Evolutionary conservation across 2,797 vertebrate genomes (phyloP).

Genomic region (Enoplosus armatus): DNA sequence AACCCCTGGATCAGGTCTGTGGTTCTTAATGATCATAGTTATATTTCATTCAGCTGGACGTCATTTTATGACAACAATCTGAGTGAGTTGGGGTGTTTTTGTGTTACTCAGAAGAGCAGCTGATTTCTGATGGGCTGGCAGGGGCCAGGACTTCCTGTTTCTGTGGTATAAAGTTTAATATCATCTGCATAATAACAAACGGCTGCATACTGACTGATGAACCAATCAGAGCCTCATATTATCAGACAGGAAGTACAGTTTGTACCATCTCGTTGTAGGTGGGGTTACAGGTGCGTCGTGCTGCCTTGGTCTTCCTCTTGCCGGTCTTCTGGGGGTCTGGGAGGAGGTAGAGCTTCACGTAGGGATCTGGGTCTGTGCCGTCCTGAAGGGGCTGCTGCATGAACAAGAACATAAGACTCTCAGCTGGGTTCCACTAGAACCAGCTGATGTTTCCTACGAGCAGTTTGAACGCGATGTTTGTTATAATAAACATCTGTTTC

Average conservation of each 20-base stretch:
- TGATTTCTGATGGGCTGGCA: neutral
- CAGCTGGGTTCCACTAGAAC: neutral
- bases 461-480: neutral
- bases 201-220: neutral
- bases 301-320: conserved; percentile 98
- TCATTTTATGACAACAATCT: no score
- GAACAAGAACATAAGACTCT: fast-evolving
- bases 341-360: conserved; percentile 97
- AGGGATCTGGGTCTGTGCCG: conserved; percentile 95
- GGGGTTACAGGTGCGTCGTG: conserved; percentile 96
- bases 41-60: no score
- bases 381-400: conserved; percentile 91
- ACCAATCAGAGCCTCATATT: neutral
- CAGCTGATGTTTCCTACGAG: no score
- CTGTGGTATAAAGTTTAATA: neutral
- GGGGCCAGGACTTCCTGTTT: neutral
- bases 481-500: no score
- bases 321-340: conserved; percentile 97
- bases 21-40: no score
- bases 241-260: neutral
- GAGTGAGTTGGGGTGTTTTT: no score
- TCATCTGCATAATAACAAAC: neutral
- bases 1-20: no score
- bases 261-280: conserved; percentile 98
- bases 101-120: no score